Conservation (phyloP, 2,888 invertebrate genomes). For the Agonum fuliginosum region DNA sequence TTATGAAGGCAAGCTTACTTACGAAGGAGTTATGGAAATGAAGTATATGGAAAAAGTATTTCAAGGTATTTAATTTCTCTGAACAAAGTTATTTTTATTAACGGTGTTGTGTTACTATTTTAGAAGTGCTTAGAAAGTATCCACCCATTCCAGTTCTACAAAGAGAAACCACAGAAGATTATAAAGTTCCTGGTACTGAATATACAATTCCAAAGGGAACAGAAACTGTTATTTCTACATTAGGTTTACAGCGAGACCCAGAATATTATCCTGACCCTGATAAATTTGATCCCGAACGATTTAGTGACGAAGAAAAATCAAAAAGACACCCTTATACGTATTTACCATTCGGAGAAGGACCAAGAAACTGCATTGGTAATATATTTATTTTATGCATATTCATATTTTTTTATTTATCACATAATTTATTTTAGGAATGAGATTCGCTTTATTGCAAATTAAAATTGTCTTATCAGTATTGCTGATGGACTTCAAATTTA, state of each 20-base stretch:
- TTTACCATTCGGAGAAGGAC: conserved; percentile 52
- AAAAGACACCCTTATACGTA: conserved; percentile 35
- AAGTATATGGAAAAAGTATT: conserved; percentile 46
- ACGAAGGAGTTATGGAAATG: conserved; percentile 46
- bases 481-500: conserved; percentile 39
- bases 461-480: conserved; percentile 32
- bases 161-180: conserved; percentile 25
- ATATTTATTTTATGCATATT: not conserved
- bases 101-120: too few relatives aligned
- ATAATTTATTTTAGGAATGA: conserved; percentile 32
- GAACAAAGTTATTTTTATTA: not conserved
- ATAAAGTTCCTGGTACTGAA: conserved; percentile 62
- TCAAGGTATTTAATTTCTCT: conserved; percentile 27
- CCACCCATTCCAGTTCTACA: conserved; percentile 40
- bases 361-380: conserved; percentile 50
- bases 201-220: conserved; percentile 56
- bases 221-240: not conserved
- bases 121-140: conserved; percentile 43
- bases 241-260: conserved; percentile 37
- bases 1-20: conserved; percentile 29
- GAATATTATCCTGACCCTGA: conserved; percentile 50
- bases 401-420: not conserved
- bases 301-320: conserved; percentile 48
- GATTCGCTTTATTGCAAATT: conserved; percentile 38
- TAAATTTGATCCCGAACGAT: conserved; percentile 52